Evolutionary conservation across 2,888 invertebrate species (phyloP), one percentile per base, ranked within the genome.

Genomic region (Pseudoips prasinana): DNA sequence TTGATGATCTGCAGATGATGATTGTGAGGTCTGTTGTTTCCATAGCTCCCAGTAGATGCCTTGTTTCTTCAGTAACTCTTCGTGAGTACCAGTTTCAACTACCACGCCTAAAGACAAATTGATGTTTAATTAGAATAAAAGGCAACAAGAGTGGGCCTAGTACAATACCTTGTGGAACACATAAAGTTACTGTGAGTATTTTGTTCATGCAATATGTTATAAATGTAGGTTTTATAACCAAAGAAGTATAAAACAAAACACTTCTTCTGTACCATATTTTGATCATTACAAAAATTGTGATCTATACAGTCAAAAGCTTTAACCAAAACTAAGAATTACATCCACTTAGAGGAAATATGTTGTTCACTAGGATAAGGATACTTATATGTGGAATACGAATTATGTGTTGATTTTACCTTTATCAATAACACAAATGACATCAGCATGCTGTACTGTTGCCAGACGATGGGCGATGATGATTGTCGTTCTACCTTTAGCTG

Each of bases 401-500:
- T n/a, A n/a, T n/a, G n/a, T n/a, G n/a, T n/a, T n/a, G n/a, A n/a
- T 2, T 14, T 14, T 46, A 54, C 97, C 97, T 56, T 91, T 90
- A 47, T 95, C 92, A 0, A 97, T 82, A 8, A 97, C 96, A 55
- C 93, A 94, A 51, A 97, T 97, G 62, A 92, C 81, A 78, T 97
- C 92, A 0, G 95, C 94, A 70, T 94, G 92, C 36, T 94, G 90
- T 31, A 96, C 92, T 2, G 96, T 96, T 18, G 95, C 94, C 38
- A 97, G 90, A 5, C 96, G 90, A 82, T 97, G 96, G 10, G 96
- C 96, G 59, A 97, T 95, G 25, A 95, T 92, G 25, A 97, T 90
- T 41, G 95, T 95, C 1, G 96, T 96, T 30, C 96, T 89, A 2
- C 92, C 93, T 29, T 90, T 90, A 31, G 93, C 89, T 0, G 96